These are phyloP conservation scores for Sitta europaea DNA, from an alignment of 2,113 vertebrate genomes.

Conservation along the genomic window DNA sequence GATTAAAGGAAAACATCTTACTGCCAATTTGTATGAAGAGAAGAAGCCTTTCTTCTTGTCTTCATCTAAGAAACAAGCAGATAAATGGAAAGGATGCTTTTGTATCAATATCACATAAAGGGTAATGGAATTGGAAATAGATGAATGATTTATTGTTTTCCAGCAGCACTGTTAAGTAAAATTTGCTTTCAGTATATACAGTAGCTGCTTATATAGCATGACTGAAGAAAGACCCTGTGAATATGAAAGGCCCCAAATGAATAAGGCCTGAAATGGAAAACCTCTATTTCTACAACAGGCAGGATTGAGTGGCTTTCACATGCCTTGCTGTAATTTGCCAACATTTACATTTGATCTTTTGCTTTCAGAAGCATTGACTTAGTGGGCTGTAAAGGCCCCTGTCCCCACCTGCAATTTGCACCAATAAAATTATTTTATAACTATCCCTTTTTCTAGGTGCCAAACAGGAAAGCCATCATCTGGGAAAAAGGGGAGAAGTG, in stretches of 20 bases:
- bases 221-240: conserved; percentile 50
- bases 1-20: conserved; percentile 7
- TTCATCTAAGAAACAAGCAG: conserved; percentile 35
- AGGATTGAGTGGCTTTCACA: neutral
- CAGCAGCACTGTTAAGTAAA: conserved; percentile 28
- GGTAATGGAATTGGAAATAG: conserved; percentile 67
- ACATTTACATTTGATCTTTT: conserved; percentile 23
- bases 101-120: conserved; percentile 49
- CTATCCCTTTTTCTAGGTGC: conserved; percentile 22
- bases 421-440: neutral
- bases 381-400: neutral
- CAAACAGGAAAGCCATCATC: neutral
- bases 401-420: conserved; percentile 15
- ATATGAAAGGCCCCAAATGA: conserved; percentile 34
- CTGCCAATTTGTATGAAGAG: neutral
- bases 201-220: conserved; percentile 60
- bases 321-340: neutral
- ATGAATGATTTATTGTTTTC: conserved; percentile 61
- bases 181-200: conserved; percentile 39
- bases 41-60: conserved; percentile 14
- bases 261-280: conserved; percentile 59
- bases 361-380: neutral
- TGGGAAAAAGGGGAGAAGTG: neutral
- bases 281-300: neutral
- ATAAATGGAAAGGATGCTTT: conserved; percentile 29